These are phyloP conservation scores for Sebastiscus albofasciatus DNA, from an alignment of 2,797 vertebrate genomes.

Conservation along the genomic window DNA sequence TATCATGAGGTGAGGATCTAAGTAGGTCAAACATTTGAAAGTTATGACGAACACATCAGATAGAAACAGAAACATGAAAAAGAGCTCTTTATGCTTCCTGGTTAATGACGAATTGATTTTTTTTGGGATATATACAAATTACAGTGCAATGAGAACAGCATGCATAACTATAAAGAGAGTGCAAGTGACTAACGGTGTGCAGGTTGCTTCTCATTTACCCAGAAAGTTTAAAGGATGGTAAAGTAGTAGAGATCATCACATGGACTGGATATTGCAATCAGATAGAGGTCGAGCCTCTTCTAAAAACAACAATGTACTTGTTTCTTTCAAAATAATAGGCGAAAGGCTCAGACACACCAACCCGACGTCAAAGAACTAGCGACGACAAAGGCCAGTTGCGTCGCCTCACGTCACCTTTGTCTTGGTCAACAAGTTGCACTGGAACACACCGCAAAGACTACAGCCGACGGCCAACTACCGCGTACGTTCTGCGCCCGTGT, in stretches of 20 bases:
- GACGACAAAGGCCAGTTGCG: no score
- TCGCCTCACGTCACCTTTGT: no score
- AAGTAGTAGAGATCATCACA: neutral
- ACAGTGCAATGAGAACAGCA: no score
- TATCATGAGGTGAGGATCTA: neutral
- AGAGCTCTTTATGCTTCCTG: no score
- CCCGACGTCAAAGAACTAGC: no score
- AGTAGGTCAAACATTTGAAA: neutral
- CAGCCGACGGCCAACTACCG: no score
- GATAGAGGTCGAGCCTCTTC: neutral
- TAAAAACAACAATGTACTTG: neutral
- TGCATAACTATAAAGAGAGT: neutral
- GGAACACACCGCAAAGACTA: rapidly evolving
- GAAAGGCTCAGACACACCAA: no score
- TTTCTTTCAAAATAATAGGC: neutral
- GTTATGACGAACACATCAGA: neutral
- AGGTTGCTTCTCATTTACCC: neutral
- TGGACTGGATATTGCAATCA: neutral
- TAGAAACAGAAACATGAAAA: no score
- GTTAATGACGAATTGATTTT: no score
- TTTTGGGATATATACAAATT: no score
- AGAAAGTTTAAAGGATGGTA: neutral
- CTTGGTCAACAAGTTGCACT: no score
- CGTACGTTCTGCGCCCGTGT: rapidly evolving
- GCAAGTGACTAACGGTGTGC: neutral